Evolutionary conservation across 2,888 invertebrate genomes (phyloP).

Genomic region (Sinopyrophorus schimmeli): DNA sequence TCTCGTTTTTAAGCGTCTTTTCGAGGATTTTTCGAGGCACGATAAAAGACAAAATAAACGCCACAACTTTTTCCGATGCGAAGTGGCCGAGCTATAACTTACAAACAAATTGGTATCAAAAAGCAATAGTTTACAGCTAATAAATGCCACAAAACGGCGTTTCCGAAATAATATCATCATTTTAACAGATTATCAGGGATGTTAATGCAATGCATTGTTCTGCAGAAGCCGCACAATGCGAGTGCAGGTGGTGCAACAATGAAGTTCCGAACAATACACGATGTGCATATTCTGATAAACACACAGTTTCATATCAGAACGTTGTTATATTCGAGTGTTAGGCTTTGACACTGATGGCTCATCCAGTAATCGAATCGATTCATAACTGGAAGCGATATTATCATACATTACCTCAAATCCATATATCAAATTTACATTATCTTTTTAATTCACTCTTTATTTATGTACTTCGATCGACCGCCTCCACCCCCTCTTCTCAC

Average conservation of each 20-base stretch:
- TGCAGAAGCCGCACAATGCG: conserved; percentile 40
- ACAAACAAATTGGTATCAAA: conserved; percentile 29
- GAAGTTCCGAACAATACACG: conserved; percentile 42
- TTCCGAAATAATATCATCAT: conserved; percentile 35
- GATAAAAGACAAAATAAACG: too few species aligned
- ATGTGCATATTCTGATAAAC: conserved; percentile 48
- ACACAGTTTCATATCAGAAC: conserved; percentile 28
- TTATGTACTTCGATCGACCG: too few species aligned
- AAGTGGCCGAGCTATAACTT: neutral
- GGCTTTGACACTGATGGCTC: conserved; percentile 27
- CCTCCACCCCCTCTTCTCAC: too few species aligned
- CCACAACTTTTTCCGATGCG: too few species aligned
- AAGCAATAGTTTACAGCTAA: conserved; percentile 30
- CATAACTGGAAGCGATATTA: neutral
- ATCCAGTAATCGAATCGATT: conserved; percentile 18
- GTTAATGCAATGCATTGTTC: conserved; percentile 45
- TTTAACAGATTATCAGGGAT: conserved; percentile 43
- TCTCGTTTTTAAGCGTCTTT: too few species aligned
- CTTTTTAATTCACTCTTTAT: too few species aligned
- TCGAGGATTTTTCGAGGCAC: too few species aligned
- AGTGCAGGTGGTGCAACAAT: conserved; percentile 38
- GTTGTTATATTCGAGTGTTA: conserved; percentile 37
- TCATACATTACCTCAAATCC: too few species aligned
- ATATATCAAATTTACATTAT: too few species aligned
- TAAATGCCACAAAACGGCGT: conserved; percentile 31